Evolutionary conservation across 2,113 vertebrate species (phyloP).

Genomic region (Odocoileus hemionus): DNA sequence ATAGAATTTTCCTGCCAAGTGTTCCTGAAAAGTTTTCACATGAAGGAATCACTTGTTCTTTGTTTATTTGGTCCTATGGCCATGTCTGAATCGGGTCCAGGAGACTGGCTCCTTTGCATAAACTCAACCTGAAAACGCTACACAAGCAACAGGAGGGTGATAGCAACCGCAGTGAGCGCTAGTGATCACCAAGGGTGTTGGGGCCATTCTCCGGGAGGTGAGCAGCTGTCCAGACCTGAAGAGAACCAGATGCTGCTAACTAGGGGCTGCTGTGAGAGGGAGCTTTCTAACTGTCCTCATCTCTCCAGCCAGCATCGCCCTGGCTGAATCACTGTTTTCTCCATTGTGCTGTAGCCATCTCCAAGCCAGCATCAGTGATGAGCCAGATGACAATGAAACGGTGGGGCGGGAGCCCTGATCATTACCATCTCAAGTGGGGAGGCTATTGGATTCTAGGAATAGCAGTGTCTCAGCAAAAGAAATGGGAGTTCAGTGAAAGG

Average conservation of each 20-base stretch:
- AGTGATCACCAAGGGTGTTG: not conserved
- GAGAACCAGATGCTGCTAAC: not conserved
- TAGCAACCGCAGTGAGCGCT: not conserved
- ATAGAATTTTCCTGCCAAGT: not conserved
- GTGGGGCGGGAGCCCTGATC: not conserved
- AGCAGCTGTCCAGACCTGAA: not conserved
- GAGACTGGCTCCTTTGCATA: not conserved
- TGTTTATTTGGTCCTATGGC: not conserved
- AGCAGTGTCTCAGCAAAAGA: not conserved
- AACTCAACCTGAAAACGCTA: not conserved
- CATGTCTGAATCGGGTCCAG: not conserved
- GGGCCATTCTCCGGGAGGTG: not conserved
- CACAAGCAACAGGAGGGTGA: not conserved
- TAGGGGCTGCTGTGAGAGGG: not conserved
- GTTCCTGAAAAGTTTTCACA: not conserved
- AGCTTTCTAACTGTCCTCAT: not conserved
- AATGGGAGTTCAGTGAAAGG: not conserved
- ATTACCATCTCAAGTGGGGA: rapidly evolving
- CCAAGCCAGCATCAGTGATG: rapidly evolving
- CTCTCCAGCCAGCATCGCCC: not conserved
- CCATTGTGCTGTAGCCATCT: rapidly evolving
- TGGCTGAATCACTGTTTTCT: not conserved
- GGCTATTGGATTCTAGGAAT: not conserved
- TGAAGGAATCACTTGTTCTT: not conserved
- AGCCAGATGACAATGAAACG: rapidly evolving